Evolutionary conservation across 2,113 vertebrate species (phyloP).

Genomic region (Rhea americana): DNA sequence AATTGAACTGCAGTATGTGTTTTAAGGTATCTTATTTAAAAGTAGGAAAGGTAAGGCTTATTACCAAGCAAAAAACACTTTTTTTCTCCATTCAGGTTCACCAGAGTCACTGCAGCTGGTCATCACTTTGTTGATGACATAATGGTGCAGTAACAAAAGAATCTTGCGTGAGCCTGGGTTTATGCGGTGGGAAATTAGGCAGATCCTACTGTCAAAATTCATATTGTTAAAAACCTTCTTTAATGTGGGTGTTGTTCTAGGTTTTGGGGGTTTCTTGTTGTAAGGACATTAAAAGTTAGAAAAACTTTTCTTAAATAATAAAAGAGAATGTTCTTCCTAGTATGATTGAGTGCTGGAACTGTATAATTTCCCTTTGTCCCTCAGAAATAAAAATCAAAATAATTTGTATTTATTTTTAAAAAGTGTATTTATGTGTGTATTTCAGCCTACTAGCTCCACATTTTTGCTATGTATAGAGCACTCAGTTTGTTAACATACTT

Average conservation of each 20-base stretch:
- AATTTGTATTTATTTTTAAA: not conserved
- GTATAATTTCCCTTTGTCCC: not conserved
- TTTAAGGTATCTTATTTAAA: not conserved
- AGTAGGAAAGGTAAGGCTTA: not conserved
- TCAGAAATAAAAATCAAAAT: not conserved
- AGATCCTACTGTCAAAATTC: not conserved
- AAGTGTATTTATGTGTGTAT: not conserved
- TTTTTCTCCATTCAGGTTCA: not conserved
- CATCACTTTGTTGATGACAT: not conserved
- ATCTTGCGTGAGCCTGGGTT: not conserved
- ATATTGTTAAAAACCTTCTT: not conserved
- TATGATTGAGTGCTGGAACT: accelerated
- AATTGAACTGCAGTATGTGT: not conserved
- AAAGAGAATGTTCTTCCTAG: not conserved
- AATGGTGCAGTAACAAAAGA: not conserved
- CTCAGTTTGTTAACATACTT: not conserved
- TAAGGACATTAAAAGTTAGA: accelerated
- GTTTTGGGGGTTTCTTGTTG: not conserved
- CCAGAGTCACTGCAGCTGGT: not conserved
- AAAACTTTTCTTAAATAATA: not conserved
- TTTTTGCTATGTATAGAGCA: not conserved
- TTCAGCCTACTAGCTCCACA: not conserved
- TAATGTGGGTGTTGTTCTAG: not conserved
- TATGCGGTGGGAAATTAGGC: not conserved
- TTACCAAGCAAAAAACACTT: not conserved